Evolutionary conservation across 2,113 vertebrate genomes (phyloP).

Genomic region (Oenanthe melanoleuca): DNA sequence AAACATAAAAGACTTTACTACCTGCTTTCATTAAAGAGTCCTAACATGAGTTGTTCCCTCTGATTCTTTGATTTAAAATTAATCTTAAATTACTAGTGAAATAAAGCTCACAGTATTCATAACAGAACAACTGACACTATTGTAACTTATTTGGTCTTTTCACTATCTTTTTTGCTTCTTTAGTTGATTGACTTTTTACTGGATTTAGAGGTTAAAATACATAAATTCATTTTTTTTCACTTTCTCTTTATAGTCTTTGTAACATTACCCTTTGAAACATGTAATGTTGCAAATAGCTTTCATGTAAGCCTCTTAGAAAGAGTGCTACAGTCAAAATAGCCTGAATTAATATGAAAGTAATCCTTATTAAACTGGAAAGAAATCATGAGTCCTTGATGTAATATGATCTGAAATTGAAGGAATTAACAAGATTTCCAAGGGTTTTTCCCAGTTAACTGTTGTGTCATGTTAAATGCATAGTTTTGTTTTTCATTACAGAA

Average conservation of each 20-base stretch:
- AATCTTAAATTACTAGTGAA: neutral
- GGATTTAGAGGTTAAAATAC: neutral
- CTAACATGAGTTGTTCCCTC: neutral
- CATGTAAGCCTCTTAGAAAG: neutral
- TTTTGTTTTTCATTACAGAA: neutral
- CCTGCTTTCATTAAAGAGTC: neutral
- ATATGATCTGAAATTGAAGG: neutral
- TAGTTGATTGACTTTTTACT: neutral
- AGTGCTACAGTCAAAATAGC: neutral
- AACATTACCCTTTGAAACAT: neutral
- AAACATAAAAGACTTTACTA: neutral
- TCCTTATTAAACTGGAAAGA: neutral
- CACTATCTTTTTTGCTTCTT: neutral
- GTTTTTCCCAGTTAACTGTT: neutral
- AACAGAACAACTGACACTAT: neutral
- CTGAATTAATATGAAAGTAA: neutral
- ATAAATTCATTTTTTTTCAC: neutral
- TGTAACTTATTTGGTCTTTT: neutral
- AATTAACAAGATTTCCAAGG: neutral
- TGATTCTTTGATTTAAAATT: neutral
- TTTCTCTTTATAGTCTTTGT: neutral
- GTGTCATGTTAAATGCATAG: neutral
- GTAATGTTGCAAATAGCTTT: neutral
- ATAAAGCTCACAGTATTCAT: neutral
- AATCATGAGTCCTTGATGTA: neutral